Conservation (phyloP, 37 sponge, comb jelly and placozoan species). For the Diacarnus erythraeanus region DNA sequence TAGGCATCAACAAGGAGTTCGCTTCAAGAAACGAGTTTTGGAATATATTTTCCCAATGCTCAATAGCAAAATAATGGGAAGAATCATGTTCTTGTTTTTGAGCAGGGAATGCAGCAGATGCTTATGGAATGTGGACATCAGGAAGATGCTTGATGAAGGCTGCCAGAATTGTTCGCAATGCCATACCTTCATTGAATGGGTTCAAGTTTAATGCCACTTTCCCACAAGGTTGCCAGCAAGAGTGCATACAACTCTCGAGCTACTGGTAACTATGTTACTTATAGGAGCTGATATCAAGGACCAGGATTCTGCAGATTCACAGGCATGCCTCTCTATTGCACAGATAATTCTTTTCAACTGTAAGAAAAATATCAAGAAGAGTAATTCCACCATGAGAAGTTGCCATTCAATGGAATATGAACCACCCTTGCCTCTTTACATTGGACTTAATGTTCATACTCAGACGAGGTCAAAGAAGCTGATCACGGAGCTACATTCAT, state of each 20-base stretch:
- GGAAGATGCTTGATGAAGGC: not conserved
- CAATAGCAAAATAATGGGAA: conserved; percentile 34
- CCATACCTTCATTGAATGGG: not conserved
- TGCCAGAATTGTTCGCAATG: conserved; percentile 11
- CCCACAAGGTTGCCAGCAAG: conserved; percentile 21
- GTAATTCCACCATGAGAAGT: no score
- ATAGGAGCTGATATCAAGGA: conserved; percentile 2
- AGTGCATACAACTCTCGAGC: not conserved
- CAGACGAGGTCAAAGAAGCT: conserved; percentile 32
- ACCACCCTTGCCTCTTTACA: conserved; percentile 16
- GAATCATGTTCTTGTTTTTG: conserved; percentile 15
- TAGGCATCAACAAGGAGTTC: not conserved
- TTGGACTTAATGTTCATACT: conserved; percentile 16
- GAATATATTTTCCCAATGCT: conserved; percentile 6
- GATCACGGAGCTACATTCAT: conserved; percentile 14
- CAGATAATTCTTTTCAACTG: conserved; percentile 29
- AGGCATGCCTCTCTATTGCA: conserved; percentile 15
- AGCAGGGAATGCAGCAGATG: conserved; percentile 37
- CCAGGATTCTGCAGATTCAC: conserved; percentile 22
- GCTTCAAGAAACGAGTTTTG: conserved; percentile 17
- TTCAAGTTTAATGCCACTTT: conserved; percentile 14
- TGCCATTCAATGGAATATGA: not conserved
- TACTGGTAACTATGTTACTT: not conserved
- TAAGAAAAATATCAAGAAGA: not conserved
- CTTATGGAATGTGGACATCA: conserved; percentile 20